phyloP scores from a whole-genome alignment of 2,797 vertebrate genomes.

The Steatocranus sp. region DNA sequence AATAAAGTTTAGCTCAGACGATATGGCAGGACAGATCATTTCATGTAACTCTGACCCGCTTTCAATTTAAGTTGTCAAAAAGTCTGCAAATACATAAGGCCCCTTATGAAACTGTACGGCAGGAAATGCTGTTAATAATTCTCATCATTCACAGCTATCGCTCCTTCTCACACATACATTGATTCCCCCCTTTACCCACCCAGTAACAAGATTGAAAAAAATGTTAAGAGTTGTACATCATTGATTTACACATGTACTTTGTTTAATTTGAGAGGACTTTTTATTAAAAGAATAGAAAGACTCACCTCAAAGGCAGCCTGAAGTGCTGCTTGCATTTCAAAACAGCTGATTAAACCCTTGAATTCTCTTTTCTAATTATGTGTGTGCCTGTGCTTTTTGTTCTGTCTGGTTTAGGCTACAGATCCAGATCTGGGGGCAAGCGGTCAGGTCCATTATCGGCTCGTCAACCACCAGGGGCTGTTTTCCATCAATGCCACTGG shows the following conservation, averaged over 20 bases:
- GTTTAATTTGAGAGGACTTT: not conserved
- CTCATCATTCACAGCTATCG: not conserved
- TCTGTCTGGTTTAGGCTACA: slow-evolving; percentile 76
- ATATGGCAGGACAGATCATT: not conserved
- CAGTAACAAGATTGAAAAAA: not conserved
- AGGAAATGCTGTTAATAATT: not conserved
- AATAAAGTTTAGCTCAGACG: not conserved
- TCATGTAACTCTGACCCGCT: not conserved
- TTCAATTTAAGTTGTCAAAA: not conserved
- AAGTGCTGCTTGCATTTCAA: not conserved
- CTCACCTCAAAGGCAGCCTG: not conserved
- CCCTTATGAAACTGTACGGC: not conserved
- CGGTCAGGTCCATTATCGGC: slow-evolving; percentile 87
- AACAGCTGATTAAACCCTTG: not conserved
- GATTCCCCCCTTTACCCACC: not conserved
- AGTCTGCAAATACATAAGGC: not conserved
- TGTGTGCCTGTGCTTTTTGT: not conserved
- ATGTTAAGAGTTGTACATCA: not conserved
- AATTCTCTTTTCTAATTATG: not conserved
- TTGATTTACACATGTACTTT: not conserved
- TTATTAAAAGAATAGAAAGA: not conserved
- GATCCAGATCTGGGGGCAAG: slow-evolving; percentile 89
- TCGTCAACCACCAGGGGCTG: slow-evolving; percentile 84
- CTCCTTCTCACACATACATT: not conserved
- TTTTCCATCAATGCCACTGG: slow-evolving; percentile 90